Percentiles rank a stretch among this genome's conserved stretches.
phyloP scores from a whole-genome alignment of 2,113 vertebrate genomes.

The Hippopotamus amphibius region DNA sequence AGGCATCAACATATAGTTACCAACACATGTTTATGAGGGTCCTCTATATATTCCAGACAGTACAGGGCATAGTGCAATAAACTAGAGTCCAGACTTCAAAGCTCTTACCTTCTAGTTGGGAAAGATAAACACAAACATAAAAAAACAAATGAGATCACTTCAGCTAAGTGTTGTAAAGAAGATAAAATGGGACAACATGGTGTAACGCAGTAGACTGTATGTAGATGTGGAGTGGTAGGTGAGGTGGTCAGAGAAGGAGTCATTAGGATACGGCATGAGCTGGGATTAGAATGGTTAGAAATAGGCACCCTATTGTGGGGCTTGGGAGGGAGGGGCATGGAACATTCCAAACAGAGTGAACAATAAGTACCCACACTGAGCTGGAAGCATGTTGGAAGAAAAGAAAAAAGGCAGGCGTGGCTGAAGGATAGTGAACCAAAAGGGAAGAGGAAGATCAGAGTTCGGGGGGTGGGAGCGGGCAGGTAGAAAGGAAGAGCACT shows the following conservation, averaged over 20 bases:
- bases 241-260: background rate
- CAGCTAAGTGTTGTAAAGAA: background rate
- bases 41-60: background rate
- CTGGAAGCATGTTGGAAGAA: background rate
- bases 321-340: background rate
- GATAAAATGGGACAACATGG: background rate
- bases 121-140: background rate
- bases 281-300: background rate
- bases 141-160: background rate
- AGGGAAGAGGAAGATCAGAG: background rate
- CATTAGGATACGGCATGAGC: background rate
- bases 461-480: accelerated
- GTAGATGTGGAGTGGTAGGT: background rate
- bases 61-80: background rate
- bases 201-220: background rate
- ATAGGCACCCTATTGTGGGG: background rate
- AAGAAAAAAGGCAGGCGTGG: background rate
- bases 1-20: background rate
- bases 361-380: background rate
- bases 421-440: background rate
- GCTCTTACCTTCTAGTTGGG: background rate
- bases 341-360: background rate
- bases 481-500: background rate
- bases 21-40: background rate
- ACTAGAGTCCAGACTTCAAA: background rate